phyloP scores from a whole-genome alignment of 1,140 invertebrate species.

The Araneus ventricosus region DNA sequence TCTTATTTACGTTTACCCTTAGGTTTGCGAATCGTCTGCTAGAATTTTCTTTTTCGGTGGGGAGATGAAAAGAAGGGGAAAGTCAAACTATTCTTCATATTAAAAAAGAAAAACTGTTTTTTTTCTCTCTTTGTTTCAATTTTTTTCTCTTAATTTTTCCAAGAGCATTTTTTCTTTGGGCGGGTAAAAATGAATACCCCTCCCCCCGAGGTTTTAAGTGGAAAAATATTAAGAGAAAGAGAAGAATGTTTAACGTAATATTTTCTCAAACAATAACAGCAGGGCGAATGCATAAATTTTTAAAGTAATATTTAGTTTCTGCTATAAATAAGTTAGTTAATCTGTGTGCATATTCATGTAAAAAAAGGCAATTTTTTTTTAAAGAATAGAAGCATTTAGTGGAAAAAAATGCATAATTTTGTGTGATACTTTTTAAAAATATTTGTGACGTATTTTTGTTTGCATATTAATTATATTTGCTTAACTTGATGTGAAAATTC shows the following conservation, averaged over 20 bases:
- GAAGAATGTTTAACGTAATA: neutral
- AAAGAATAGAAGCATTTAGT: neutral
- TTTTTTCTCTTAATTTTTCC: neutral
- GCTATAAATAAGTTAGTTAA: too few relatives aligned
- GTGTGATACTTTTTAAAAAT: too few relatives aligned
- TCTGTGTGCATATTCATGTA: too few relatives aligned
- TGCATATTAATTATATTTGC: too few relatives aligned
- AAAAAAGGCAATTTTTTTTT: too few relatives aligned
- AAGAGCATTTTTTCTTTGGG: neutral
- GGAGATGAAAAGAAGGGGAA: neutral
- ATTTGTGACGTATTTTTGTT: too few relatives aligned
- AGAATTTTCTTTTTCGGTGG: constrained; percentile 27
- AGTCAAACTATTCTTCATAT: neutral
- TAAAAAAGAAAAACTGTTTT: neutral
- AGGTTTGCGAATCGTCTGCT: constrained; percentile 22
- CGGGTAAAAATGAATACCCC: neutral
- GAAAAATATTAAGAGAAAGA: neutral
- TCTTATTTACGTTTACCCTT: constrained; percentile 42
- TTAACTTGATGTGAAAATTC: too few relatives aligned
- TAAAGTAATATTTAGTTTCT: too few relatives aligned
- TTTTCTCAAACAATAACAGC: neutral
- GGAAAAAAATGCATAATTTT: neutral
- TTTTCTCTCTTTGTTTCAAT: neutral
- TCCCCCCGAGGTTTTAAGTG: too few relatives aligned
- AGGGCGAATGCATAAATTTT: neutral